phyloP scores from a whole-genome alignment of 2,888 invertebrate species.

The Ferrisia virgata region DNA sequence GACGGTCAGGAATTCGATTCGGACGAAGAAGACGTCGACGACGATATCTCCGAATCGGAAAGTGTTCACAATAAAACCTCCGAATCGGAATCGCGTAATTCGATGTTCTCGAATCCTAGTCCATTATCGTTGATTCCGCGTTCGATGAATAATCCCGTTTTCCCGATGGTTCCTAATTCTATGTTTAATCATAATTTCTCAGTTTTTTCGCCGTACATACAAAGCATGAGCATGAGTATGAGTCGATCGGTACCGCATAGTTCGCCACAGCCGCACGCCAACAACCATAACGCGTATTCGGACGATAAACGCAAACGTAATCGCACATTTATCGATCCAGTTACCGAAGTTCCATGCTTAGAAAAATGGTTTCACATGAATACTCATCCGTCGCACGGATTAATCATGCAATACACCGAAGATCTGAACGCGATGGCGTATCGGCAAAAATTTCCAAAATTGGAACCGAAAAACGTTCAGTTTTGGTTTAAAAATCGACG shows the following conservation, averaged over 20 bases:
- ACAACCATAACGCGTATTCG: conserved; percentile 35
- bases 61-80: conserved; percentile 48
- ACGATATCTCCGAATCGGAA: conserved; percentile 53
- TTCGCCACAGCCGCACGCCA: conserved; percentile 56
- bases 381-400: conserved; percentile 96
- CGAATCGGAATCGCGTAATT: conserved; percentile 53
- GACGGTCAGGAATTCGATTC: conserved; percentile 51
- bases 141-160: conserved; percentile 52
- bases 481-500: conserved; percentile 99
- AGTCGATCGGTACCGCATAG: conserved; percentile 56
- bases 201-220: conserved; percentile 67
- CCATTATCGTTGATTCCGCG: conserved; percentile 41
- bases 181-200: conserved; percentile 81
- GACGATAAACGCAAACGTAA: conserved; percentile 86
- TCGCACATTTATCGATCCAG: conserved; percentile 98
- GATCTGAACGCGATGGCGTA: conserved; percentile 96
- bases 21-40: conserved; percentile 58
- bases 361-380: conserved; percentile 97
- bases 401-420: conserved; percentile 96
- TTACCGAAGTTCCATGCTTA: conserved; percentile 90
- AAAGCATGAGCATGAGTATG: conserved; percentile 48
- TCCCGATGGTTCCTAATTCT: conserved; percentile 79
- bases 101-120: conserved; percentile 43
- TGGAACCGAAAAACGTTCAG: conserved; percentile 98
- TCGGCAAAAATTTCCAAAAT: conserved; percentile 94